Evolutionary conservation across 1,140 invertebrate genomes (phyloP).

Genomic region (Plectrocnemia conspersa): DNA sequence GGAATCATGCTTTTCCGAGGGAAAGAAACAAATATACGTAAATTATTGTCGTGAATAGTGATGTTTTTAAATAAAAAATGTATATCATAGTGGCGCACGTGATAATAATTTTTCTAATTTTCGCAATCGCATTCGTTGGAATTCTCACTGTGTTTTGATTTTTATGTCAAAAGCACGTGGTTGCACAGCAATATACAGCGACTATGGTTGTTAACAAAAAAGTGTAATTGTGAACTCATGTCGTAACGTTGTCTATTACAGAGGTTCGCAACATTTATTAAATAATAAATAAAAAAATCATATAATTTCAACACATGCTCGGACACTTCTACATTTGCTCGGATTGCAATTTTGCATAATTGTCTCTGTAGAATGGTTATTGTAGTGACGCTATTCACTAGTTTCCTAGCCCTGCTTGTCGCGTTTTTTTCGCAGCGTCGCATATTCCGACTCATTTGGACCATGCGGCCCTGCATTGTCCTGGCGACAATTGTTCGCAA

Average conservation of each 20-base stretch:
- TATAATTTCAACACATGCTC: no score
- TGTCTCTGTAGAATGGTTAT: background rate
- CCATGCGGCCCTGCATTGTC: constrained; percentile 18
- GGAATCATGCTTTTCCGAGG: no score
- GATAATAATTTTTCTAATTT: no score
- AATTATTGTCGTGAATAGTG: no score
- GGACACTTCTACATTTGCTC: constrained; percentile 1
- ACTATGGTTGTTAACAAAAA: constrained; percentile 4
- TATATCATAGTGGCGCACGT: no score
- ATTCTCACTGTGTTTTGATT: no score
- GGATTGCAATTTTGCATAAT: constrained; percentile 4
- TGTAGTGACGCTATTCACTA: constrained; percentile 1
- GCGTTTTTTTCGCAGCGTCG: constrained; percentile 9
- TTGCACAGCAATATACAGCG: constrained; percentile 5
- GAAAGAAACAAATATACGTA: no score
- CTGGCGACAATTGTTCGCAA: constrained; percentile 21
- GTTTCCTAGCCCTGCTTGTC: background rate
- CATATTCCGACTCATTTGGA: constrained; percentile 1
- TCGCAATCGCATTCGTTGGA: no score
- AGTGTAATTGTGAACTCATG: constrained; percentile 5
- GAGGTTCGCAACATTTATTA: background rate
- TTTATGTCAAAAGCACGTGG: constrained; percentile 15
- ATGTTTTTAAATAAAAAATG: no score
- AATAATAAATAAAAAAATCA: constrained; percentile 5
- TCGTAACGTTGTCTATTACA: constrained; percentile 2